These are phyloP conservation scores for Catharus bicknelli DNA, from an alignment of 2,113 vertebrate genomes.

Conservation along the genomic window DNA sequence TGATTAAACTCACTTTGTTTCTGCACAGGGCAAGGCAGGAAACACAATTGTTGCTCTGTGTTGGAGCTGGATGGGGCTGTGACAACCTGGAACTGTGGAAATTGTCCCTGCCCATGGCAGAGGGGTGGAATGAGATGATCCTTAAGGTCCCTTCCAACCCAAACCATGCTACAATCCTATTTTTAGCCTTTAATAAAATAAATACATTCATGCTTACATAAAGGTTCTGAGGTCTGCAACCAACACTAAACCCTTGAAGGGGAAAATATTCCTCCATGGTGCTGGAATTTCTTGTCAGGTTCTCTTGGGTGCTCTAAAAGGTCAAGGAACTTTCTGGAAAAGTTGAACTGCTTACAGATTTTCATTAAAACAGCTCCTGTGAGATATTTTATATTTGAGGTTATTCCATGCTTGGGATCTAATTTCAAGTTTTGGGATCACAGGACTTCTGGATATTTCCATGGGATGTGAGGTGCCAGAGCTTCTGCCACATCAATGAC, in stretches of 20 bases:
- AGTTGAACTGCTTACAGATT: not conserved
- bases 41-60: rapidly evolving
- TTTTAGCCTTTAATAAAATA: not conserved
- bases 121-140: too few species aligned
- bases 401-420: not conserved
- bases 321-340: not conserved
- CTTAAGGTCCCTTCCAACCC: not conserved
- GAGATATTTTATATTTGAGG: not conserved
- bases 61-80: not conserved
- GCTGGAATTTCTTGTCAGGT: not conserved
- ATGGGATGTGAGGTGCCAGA: not conserved
- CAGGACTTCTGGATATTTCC: not conserved
- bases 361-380: not conserved
- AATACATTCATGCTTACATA: not conserved
- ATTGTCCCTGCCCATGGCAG: not conserved
- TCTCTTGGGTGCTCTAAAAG: not conserved
- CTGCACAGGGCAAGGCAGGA: not conserved
- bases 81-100: not conserved
- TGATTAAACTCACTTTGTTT: not conserved
- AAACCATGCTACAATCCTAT: not conserved
- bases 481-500: rapidly evolving
- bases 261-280: not conserved
- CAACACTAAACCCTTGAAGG: not conserved
- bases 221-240: not conserved
- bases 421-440: not conserved